A percentile compares a stretch with the other conserved stretches of the same genome.
Evolutionary conservation across 2,113 vertebrate species (phyloP).

Genomic region (Tonatia bakeri): DNA sequence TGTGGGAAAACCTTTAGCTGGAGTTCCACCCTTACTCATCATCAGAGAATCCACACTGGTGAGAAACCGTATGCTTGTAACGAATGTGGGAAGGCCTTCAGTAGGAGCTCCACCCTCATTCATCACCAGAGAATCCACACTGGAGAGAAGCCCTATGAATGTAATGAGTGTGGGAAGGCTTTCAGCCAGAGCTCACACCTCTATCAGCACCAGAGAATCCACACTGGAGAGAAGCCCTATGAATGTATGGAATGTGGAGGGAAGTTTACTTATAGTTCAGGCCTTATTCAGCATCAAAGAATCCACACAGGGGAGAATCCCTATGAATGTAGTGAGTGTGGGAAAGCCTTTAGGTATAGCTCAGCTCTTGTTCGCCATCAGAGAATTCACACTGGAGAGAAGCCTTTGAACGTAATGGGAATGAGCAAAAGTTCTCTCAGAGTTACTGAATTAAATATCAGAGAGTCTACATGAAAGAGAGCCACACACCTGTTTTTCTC

Average conservation of each 20-base stretch:
- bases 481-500: not conserved
- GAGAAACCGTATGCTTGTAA: constrained; percentile 86
- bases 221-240: constrained; percentile 79
- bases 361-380: constrained; percentile 75
- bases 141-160: constrained; percentile 75
- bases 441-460: constrained; percentile 56
- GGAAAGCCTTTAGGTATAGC: constrained; percentile 76
- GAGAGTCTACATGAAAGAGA: constrained; percentile 64
- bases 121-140: constrained; percentile 79
- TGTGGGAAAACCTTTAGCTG: constrained; percentile 79
- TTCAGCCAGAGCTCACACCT: constrained; percentile 77
- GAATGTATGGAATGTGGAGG: constrained; percentile 77
- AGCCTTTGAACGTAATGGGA: constrained; percentile 67
- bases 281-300: constrained; percentile 79
- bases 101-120: constrained; percentile 76
- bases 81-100: constrained; percentile 80
- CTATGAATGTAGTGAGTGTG: constrained; percentile 73
- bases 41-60: constrained; percentile 86
- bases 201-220: constrained; percentile 77
- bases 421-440: constrained; percentile 68
- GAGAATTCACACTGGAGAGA: constrained; percentile 77
- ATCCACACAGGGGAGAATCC: constrained; percentile 77
- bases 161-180: constrained; percentile 76
- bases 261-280: constrained; percentile 75
- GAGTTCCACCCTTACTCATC: constrained; percentile 78